phyloP scores from a whole-genome alignment of 2,113 vertebrate genomes.

The Furnarius figulus region DNA sequence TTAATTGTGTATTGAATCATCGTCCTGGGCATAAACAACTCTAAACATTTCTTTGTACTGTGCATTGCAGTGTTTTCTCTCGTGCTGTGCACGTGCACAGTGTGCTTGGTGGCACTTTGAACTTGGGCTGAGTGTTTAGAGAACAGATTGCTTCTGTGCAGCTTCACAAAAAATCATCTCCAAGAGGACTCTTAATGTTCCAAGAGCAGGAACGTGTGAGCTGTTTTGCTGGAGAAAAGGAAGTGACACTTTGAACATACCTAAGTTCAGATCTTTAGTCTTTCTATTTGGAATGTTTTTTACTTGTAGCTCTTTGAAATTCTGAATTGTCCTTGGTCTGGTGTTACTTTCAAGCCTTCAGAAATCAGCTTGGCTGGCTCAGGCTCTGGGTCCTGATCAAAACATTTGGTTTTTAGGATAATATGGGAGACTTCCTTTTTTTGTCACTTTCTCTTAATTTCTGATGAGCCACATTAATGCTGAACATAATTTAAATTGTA shows the following conservation, averaged over 20 bases:
- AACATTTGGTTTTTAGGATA: not conserved
- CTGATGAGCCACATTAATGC: not conserved
- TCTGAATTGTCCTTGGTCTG: not conserved
- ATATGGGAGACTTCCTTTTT: not conserved
- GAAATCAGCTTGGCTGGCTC: not conserved
- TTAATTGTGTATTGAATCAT: not conserved
- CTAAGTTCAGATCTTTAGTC: not conserved
- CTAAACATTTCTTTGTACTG: not conserved
- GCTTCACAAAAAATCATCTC: not conserved
- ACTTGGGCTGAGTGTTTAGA: not conserved
- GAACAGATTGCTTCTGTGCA: constrained; percentile 40
- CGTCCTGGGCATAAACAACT: not conserved
- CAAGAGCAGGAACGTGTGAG: not conserved
- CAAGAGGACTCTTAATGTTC: not conserved
- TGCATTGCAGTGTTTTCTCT: not conserved
- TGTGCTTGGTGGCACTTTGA: not conserved
- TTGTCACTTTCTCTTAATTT: not conserved
- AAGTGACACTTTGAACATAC: not conserved
- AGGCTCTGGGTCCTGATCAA: not conserved
- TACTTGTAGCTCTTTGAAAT: not conserved
- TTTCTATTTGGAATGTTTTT: not conserved
- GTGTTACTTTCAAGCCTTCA: not conserved
- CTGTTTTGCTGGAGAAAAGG: not conserved
- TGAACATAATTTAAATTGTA: not conserved
- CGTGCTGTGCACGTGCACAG: fast-evolving